Evolutionary conservation across 2,113 vertebrate species (phyloP).

Genomic region (Echinops telfairi): DNA sequence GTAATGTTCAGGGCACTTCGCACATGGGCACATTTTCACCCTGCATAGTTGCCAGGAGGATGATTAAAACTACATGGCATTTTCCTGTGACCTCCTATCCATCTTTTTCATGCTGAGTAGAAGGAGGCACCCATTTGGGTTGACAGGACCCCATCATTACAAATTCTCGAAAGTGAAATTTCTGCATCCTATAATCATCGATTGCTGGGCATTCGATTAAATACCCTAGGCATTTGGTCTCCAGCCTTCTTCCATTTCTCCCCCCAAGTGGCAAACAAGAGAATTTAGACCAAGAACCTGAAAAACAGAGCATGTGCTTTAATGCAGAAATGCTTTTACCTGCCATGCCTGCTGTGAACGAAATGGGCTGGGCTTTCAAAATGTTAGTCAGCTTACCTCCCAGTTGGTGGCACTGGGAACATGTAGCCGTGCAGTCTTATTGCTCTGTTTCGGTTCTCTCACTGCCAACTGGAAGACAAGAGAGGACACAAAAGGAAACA

Average conservation of each 20-base stretch:
- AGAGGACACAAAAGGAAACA: slow-evolving; percentile 61
- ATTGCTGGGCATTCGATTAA: slow-evolving; percentile 73
- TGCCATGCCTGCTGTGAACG: slow-evolving; percentile 67
- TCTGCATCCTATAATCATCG: slow-evolving; percentile 62
- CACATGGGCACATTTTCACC: not conserved
- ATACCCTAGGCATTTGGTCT: slow-evolving; percentile 69
- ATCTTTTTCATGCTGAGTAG: not conserved
- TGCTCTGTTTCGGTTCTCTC: slow-evolving; percentile 57
- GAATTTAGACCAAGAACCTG: slow-evolving; percentile 29
- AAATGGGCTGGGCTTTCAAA: slow-evolving; percentile 73
- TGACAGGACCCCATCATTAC: slow-evolving; percentile 42
- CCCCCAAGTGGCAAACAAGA: slow-evolving; percentile 50
- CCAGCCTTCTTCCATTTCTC: slow-evolving; percentile 43
- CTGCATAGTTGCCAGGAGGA: not conserved
- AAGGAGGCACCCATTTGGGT: slow-evolving; percentile 39
- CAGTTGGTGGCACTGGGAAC: slow-evolving; percentile 66
- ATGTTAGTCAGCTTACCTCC: slow-evolving; percentile 73
- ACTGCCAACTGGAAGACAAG: slow-evolving; percentile 72
- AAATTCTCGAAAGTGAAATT: slow-evolving; percentile 68
- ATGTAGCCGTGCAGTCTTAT: not conserved
- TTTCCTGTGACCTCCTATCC: not conserved
- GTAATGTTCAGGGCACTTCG: not conserved
- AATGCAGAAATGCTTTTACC: slow-evolving; percentile 78
- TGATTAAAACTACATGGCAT: slow-evolving; percentile 13
- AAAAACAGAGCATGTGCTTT: slow-evolving; percentile 73